phyloP scores from a whole-genome alignment of 2,888 invertebrate genomes.

The Pollenia angustigena region DNA sequence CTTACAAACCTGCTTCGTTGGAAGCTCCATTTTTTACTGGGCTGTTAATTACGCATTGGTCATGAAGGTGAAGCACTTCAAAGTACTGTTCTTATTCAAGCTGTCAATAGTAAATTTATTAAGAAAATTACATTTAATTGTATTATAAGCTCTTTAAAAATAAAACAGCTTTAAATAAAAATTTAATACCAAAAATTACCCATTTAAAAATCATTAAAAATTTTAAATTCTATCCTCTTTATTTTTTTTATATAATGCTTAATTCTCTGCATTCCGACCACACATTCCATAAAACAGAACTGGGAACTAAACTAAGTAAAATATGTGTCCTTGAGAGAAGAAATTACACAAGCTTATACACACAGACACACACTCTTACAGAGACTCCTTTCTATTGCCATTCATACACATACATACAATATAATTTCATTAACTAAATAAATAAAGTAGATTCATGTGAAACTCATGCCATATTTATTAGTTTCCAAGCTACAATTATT shows the following conservation, averaged over 20 bases:
- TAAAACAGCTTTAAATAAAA: neutral
- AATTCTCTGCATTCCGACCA: conserved; percentile 6
- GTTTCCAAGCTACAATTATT: conserved; percentile 60
- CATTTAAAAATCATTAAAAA: conserved; percentile 2
- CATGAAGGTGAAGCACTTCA: too few relatives aligned
- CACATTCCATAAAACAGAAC: conserved; percentile 29
- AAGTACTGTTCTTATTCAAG: too few relatives aligned
- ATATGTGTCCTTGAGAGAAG: conserved; percentile 47
- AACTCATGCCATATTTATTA: conserved; percentile 65
- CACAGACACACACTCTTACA: neutral
- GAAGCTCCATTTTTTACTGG: too few relatives aligned
- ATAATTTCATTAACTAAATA: conserved; percentile 65
- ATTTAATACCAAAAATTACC: neutral
- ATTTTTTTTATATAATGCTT: neutral
- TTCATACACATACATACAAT: neutral
- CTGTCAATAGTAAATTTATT: too few relatives aligned
- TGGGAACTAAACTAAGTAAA: conserved; percentile 21
- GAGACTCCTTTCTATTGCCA: neutral
- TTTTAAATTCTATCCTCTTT: conserved; percentile 8
- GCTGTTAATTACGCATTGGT: too few relatives aligned
- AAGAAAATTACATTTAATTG: too few relatives aligned
- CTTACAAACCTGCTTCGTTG: too few relatives aligned
- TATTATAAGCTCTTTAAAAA: too few relatives aligned
- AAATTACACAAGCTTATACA: neutral
- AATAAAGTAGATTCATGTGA: conserved; percentile 63